Evolutionary conservation across 2,888 invertebrate species (phyloP), one percentile per base, ranked within the genome.

Genomic region (Hemithea aestivaria): DNA sequence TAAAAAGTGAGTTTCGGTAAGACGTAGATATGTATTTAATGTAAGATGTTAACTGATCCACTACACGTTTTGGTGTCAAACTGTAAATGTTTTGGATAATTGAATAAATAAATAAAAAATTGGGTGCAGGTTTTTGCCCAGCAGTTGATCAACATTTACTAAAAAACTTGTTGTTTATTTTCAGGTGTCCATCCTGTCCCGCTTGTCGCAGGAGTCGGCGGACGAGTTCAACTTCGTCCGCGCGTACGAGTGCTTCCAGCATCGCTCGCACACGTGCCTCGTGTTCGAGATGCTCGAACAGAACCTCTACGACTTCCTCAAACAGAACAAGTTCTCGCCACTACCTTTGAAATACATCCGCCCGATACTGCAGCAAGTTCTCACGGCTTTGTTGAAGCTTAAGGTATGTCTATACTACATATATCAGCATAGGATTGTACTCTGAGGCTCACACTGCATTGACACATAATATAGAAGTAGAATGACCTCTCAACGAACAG

Each of bases 271-370:
- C 89, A 99, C 99, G 37, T 99, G 99, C 85, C 91, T 99, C 85
- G 99, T 99, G 73, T 99, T 99, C 81, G 99, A 99, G 89, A 99
- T 99, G 98, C 92, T 99, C 65, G 99, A 99, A 76, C 99, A 99
- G 89, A 99, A 99, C 88, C 90, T 99, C 56, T 99, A 99, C 87
- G 99, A 99, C 90, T 99, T 99, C 87, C 92, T 99, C 58, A 99
- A 99, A 81, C 98, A 98, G 88, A 99, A 99, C 89, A 99, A 99
- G 89, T 99, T 99, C 88, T 97, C 97, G 72, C 99, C 99, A 51
- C 89, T 99, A 69, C 98, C 99, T 37, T 91, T 99, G 56, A 98
- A 98, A 80, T 98, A 96, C 82, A 99, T 99, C 84, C 91, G 99
- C 75, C 99, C 99, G 40, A 98, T 99, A 66, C 91, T 99, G 66